Conservation (phyloP, 2,113 vertebrate species). For the Phalacrocorax carbo region DNA sequence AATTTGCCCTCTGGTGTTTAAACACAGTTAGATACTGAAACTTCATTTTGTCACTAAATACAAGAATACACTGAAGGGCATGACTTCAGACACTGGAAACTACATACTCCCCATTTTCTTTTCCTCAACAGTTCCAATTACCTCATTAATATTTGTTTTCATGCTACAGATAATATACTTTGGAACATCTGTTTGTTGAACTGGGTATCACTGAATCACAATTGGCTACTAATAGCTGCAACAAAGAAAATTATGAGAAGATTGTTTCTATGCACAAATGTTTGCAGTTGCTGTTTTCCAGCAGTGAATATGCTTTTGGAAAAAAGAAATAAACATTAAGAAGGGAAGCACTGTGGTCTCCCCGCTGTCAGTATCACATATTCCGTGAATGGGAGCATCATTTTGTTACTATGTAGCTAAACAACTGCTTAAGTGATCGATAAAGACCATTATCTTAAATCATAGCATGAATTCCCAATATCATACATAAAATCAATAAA, state of each 20-base stretch:
- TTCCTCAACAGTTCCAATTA: conserved; percentile 62
- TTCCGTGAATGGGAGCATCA: conserved; percentile 87
- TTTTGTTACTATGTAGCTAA: conserved; percentile 90
- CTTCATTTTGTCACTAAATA: conserved; percentile 7
- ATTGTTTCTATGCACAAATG: conserved; percentile 74
- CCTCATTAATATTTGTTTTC: conserved; percentile 78
- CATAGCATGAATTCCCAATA: conserved; percentile 90
- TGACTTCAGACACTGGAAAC: conserved; percentile 15
- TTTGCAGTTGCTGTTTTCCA: conserved; percentile 75
- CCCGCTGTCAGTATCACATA: conserved; percentile 82
- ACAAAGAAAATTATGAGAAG: conserved; percentile 80
- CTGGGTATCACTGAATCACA: conserved; percentile 74
- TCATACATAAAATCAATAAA: conserved; percentile 97
- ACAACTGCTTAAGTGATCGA: conserved; percentile 96
- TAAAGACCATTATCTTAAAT: conserved; percentile 98
- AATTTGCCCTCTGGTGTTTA: conserved; percentile 25
- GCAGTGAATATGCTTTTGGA: conserved; percentile 66
- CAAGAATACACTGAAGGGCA: conserved; percentile 22
- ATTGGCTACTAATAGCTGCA: conserved; percentile 75
- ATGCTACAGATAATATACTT: conserved; percentile 67
- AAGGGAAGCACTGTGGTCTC: conserved; percentile 68
- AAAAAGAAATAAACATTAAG: conserved; percentile 71
- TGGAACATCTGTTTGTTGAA: conserved; percentile 76
- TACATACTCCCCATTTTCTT: conserved; percentile 30
- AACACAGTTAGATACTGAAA: not conserved